Conservation (phyloP, 2,888 invertebrate genomes). For the Hydraecia micacea region DNA sequence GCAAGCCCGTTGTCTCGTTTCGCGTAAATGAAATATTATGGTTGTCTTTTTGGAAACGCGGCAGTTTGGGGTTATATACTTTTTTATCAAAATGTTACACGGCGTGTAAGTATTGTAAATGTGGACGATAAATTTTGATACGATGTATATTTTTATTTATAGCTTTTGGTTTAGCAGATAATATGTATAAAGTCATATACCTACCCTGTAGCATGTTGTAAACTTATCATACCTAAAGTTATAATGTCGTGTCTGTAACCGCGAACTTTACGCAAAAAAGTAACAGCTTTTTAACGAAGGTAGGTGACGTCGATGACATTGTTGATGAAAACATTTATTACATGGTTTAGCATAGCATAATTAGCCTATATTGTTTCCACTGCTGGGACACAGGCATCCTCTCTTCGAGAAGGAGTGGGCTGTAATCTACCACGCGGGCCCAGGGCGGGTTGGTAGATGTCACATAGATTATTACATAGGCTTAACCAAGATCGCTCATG, state of each 20-base stretch:
- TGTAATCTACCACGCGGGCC: no score
- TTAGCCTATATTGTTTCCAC: no score
- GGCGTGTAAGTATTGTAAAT: constrained; percentile 48
- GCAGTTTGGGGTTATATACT: constrained; percentile 41
- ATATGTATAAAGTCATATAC: not conserved
- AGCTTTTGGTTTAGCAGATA: not conserved
- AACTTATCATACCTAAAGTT: no score
- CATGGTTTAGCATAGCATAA: not conserved
- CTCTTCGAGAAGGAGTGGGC: no score
- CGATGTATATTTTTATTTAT: constrained; percentile 48
- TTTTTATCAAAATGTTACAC: constrained; percentile 57
- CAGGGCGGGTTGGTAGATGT: no score
- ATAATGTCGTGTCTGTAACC: no score
- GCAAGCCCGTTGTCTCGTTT: constrained; percentile 61
- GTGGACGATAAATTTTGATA: constrained; percentile 48
- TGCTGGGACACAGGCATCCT: no score
- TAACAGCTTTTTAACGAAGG: not conserved
- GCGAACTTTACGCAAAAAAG: not conserved
- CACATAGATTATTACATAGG: no score
- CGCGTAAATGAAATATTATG: constrained; percentile 68
- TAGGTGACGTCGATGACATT: not conserved
- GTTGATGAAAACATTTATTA: not conserved
- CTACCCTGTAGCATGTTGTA: not conserved
- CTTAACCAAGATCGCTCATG: not conserved
- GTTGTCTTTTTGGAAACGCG: constrained; percentile 64